Evolutionary conservation across 2,888 invertebrate genomes (phyloP).

Genomic region (Eristalis tenax): DNA sequence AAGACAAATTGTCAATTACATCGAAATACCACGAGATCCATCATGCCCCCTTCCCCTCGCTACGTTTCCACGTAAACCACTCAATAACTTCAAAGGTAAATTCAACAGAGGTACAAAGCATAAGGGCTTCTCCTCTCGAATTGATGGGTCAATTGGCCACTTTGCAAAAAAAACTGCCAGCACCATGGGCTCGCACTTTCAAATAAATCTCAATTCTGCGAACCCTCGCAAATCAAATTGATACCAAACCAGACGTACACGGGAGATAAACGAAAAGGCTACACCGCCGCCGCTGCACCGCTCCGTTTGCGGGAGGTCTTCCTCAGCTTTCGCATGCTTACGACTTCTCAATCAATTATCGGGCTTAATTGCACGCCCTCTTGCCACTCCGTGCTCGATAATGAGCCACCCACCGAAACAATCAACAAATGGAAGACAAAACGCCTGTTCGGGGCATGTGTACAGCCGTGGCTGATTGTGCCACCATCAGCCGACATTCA

Average conservation of each 20-base stretch:
- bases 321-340: slow-evolving; percentile 17
- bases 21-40: background rate
- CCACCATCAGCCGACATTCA: background rate
- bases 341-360: slow-evolving; percentile 37
- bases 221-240: background rate
- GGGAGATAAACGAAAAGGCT: background rate
- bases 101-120: too few relatives aligned
- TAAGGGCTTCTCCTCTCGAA: too few relatives aligned
- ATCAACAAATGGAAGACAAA: slow-evolving; percentile 37
- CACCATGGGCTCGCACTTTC: too few relatives aligned
- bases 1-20: background rate
- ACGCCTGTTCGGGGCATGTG: background rate
- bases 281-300: too few relatives aligned
- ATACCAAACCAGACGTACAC: background rate
- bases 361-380: slow-evolving; percentile 23
- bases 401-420: slow-evolving; percentile 21
- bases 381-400: background rate
- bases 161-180: too few relatives aligned
- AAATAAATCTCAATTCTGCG: too few relatives aligned
- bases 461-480: background rate
- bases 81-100: too few relatives aligned
- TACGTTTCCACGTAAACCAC: background rate
- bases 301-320: too few relatives aligned
- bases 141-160: too few relatives aligned
- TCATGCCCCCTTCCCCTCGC: background rate